These are phyloP conservation scores for Hedya salicella DNA, from an alignment of 2,888 invertebrate species.

Conservation along the genomic window DNA sequence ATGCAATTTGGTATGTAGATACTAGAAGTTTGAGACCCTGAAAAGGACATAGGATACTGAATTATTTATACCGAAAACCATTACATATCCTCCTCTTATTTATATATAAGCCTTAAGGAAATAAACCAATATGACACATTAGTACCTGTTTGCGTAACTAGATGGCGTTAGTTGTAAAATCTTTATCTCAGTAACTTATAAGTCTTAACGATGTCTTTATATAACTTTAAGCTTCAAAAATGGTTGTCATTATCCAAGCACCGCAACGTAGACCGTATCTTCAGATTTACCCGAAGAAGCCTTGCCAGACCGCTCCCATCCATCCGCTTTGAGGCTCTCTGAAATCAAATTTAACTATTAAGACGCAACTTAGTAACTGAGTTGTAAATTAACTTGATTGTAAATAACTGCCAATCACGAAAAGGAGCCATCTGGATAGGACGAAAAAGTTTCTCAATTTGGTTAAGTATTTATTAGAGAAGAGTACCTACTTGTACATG, in stretches of 20 bases:
- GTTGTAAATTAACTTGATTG: conserved; percentile 17
- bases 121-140: too few relatives aligned
- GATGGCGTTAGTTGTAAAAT: too few relatives aligned
- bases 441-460: conserved; percentile 1
- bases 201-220: too few relatives aligned
- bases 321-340: conserved; percentile 75
- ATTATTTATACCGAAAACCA: too few relatives aligned
- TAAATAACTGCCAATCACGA: conserved; percentile 19
- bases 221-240: background rate
- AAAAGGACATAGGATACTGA: too few relatives aligned
- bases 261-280: background rate
- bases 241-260: conserved; percentile 5
- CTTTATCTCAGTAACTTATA: too few relatives aligned
- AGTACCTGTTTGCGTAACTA: too few relatives aligned
- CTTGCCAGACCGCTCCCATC: conserved; percentile 67
- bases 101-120: too few relatives aligned
- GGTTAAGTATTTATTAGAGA: background rate
- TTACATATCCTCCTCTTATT: too few relatives aligned
- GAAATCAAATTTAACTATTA: conserved; percentile 50
- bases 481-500: too few relatives aligned
- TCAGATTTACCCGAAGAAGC: conserved; percentile 52
- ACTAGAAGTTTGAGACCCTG: too few relatives aligned
- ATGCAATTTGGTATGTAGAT: too few relatives aligned
- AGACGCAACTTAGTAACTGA: conserved; percentile 18
- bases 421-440: conserved; percentile 10